Conservation (phyloP, 2,888 invertebrate species). For the Tineola bisselliella region DNA sequence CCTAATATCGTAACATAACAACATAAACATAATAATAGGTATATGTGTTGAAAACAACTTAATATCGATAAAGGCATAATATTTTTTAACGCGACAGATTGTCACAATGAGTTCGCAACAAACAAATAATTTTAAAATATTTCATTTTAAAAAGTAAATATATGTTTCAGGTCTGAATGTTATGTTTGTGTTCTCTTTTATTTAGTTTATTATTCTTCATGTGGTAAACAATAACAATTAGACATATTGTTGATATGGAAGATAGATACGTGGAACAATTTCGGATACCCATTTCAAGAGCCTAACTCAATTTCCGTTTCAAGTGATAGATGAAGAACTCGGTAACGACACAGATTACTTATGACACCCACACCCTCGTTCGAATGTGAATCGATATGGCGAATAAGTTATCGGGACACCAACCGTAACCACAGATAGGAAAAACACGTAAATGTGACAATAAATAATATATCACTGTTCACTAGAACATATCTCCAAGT, state of each 20-base stretch:
- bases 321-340: conserved; percentile 33
- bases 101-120: too few species aligned
- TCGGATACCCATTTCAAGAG: conserved; percentile 4
- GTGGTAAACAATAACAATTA: not conserved
- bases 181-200: too few species aligned
- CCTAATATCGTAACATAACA: too few species aligned
- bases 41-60: too few species aligned
- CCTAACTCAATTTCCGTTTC: conserved; percentile 35
- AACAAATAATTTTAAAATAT: too few species aligned
- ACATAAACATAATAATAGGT: too few species aligned
- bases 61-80: too few species aligned
- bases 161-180: too few species aligned
- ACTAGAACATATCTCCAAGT: not conserved
- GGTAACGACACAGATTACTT: conserved; percentile 18
- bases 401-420: not conserved
- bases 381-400: conserved; percentile 1
- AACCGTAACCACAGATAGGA: not conserved
- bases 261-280: not conserved
- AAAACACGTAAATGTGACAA: not conserved
- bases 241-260: not conserved
- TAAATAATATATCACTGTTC: not conserved
- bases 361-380: conserved; percentile 7
- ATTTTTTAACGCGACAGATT: too few species aligned
- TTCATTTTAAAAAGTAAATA: too few species aligned
- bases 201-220: too few species aligned